Evolutionary conservation across 2,113 vertebrate species (phyloP).

Genomic region (Perognathus longimembris): DNA sequence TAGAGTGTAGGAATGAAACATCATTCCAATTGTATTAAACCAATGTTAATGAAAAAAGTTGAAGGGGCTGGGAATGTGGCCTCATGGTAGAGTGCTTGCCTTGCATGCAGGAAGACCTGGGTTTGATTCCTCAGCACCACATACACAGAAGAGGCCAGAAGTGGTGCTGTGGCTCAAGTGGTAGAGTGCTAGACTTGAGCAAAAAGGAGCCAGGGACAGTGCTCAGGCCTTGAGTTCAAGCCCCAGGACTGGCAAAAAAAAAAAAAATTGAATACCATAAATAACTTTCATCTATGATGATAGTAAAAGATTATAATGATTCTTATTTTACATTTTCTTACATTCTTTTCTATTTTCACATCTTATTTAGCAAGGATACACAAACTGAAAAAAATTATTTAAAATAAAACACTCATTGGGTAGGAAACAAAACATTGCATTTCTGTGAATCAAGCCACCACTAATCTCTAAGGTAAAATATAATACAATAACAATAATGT

Average conservation of each 20-base stretch:
- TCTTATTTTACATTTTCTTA: neutral
- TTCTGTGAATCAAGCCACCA: neutral
- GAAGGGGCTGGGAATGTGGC: no score
- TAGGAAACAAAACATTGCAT: neutral
- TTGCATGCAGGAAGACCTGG: no score
- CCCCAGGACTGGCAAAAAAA: no score
- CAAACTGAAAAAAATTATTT: neutral
- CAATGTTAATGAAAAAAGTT: constrained; percentile 18
- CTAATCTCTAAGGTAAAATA: neutral
- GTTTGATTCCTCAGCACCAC: no score
- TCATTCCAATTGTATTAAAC: neutral
- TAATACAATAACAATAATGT: neutral
- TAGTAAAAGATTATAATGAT: neutral
- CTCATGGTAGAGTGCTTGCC: no score
- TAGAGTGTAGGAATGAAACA: neutral
- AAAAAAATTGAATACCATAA: no score
- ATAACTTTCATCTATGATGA: no score
- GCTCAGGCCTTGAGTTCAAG: no score
- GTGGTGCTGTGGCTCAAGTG: no score
- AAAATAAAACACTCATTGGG: constrained; percentile 16
- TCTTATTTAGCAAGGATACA: neutral
- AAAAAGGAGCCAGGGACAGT: no score
- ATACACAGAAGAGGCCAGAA: no score
- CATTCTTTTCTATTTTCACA: constrained; percentile 1
- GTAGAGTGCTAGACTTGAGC: no score